Percentiles rank a stretch among this genome's conserved stretches.
Evolutionary conservation across 2,888 invertebrate species (phyloP).

Genomic region (Meteorus colon): DNA sequence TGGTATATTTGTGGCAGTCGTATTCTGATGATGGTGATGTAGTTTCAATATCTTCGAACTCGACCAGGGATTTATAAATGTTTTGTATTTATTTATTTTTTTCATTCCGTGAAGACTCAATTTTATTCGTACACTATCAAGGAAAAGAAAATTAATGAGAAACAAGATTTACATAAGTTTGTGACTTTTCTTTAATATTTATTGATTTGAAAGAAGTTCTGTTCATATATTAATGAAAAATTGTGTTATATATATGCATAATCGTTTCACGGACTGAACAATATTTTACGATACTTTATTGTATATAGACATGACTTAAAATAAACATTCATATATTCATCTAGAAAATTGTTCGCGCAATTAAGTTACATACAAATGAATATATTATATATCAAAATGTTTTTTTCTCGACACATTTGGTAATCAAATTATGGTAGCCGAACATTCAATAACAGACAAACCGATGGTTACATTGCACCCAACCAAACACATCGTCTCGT

Average conservation of each 20-base stretch:
- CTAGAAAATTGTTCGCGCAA: neutral
- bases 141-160: constrained; percentile 9
- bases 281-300: neutral
- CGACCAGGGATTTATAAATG: neutral
- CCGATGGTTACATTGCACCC: neutral
- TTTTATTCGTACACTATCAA: neutral
- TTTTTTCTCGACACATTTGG: neutral
- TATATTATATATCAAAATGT: neutral
- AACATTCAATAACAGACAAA: neutral
- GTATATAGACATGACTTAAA: neutral
- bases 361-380: neutral
- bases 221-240: neutral
- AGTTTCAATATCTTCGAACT: neutral
- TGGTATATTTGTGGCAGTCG: neutral
- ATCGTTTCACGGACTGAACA: neutral
- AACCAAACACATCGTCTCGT: constrained; percentile 41
- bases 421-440: neutral
- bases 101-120: neutral
- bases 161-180: constrained; percentile 6
- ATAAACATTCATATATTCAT: neutral
- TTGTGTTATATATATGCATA: neutral
- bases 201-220: neutral
- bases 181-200: neutral
- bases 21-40: neutral
- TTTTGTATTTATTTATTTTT: neutral